phyloP scores from a whole-genome alignment of 2,797 vertebrate species.

The Brachyrhaphis roseni region DNA sequence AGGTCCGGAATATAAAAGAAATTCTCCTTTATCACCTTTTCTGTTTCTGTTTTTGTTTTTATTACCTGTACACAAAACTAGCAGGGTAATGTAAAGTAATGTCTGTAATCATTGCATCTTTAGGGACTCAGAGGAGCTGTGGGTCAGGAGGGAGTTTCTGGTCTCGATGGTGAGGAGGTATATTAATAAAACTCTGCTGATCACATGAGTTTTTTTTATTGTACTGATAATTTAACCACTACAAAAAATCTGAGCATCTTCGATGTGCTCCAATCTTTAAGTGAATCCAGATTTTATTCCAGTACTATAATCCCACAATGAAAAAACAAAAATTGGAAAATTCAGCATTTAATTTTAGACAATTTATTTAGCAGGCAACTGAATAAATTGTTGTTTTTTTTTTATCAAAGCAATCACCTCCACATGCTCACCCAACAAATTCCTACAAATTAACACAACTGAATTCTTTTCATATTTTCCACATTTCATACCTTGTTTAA shows the following conservation, averaged over 20 bases:
- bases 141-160: conserved; percentile 75
- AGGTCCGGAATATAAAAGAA: conserved; percentile 54
- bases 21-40: background rate
- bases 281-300: background rate
- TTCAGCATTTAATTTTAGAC: background rate
- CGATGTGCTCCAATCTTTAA: background rate
- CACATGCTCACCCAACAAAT: background rate
- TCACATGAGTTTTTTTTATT: conserved; percentile 23
- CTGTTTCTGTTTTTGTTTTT: background rate
- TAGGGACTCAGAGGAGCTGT: conserved; percentile 75
- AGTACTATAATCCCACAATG: background rate
- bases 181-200: conserved; percentile 74
- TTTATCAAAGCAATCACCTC: background rate
- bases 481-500: background rate
- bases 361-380: background rate
- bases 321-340: background rate
- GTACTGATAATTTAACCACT: background rate
- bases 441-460: background rate
- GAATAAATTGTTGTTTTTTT: background rate
- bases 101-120: conserved; percentile 19
- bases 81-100: background rate
- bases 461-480: background rate
- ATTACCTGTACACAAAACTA: background rate
- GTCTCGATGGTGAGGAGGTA: conserved; percentile 88
- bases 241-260: background rate